Evolutionary conservation across 1,140 invertebrate genomes (phyloP), one percentile per base, ranked within the genome.

Genomic region (Pissodes strobi): DNA sequence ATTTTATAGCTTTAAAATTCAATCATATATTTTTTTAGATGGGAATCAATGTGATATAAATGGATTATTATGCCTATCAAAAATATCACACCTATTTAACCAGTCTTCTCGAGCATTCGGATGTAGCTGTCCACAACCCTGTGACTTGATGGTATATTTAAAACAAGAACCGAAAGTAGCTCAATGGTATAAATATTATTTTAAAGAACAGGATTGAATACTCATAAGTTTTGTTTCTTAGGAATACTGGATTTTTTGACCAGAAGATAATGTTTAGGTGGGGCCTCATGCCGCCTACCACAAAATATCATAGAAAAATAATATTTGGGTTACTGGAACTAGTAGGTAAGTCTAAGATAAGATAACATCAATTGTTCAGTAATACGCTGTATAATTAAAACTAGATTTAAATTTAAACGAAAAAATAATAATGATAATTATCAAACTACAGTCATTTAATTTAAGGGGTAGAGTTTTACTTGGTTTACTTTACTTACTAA

Each of bases 261-360:
- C 68, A 72, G 66, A 70, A 71, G 59, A 70, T 73, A 9, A 73
- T 68, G 18, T 74, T 73, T 53, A 56, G 73, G 30, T 73, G 73
- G 73, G 74, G 73, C 0, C 64, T 82, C 10, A 69, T 81, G 13
- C 73, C 77, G 0, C 81, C 82, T 0, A 75, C 78, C 1, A 79
- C 78, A 2, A 72, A 84, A 37, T 81, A 82, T 67, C 79, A 78
- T 13, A 74, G 84, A 41, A 80, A 85, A 62, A 81, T 86, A 3
- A 77, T 86, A 0, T 86, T 84, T 72, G 79, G 82, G 60, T 82
- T 85, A 63, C 81, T 84, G 66, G 83, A 85, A 69, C 72, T 86
- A 13, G 76, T 83, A 2, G 82, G 82, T 83, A 67, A 51, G n/a
- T n/a, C n/a, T n/a, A n/a, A n/a, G n/a, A n/a, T n/a, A n/a, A n/a